phyloP scores from a whole-genome alignment of 2,113 vertebrate genomes.

The Empidonax traillii region DNA sequence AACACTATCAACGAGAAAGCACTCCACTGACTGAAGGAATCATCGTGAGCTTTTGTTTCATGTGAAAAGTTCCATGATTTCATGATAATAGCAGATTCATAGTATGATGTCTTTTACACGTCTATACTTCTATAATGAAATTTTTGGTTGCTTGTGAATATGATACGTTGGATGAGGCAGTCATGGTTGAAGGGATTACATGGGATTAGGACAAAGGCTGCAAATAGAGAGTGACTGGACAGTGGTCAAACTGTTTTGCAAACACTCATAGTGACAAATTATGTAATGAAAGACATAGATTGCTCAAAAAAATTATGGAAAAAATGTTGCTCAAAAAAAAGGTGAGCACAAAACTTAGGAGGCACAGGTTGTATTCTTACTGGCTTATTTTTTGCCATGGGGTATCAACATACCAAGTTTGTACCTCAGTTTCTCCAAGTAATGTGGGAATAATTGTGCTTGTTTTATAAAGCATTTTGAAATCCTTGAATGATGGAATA shows the following conservation, averaged over 20 bases:
- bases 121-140: background rate
- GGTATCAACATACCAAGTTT: background rate
- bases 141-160: background rate
- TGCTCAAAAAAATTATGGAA: background rate
- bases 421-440: background rate
- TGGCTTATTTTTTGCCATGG: background rate
- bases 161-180: background rate
- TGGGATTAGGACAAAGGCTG: background rate
- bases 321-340: background rate
- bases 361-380: background rate
- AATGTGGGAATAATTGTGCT: background rate
- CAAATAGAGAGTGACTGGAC: background rate
- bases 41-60: slow-evolving; percentile 10
- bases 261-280: background rate
- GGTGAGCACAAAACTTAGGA: background rate
- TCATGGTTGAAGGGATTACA: slow-evolving; percentile 32
- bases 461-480: background rate
- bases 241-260: background rate
- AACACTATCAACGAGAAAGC: background rate
- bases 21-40: background rate
- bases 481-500: background rate
- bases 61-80: background rate
- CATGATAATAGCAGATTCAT: background rate
- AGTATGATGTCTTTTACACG: background rate
- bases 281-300: background rate